phyloP scores from a whole-genome alignment of 2,888 invertebrate species.

The Cerastis leucographa region DNA sequence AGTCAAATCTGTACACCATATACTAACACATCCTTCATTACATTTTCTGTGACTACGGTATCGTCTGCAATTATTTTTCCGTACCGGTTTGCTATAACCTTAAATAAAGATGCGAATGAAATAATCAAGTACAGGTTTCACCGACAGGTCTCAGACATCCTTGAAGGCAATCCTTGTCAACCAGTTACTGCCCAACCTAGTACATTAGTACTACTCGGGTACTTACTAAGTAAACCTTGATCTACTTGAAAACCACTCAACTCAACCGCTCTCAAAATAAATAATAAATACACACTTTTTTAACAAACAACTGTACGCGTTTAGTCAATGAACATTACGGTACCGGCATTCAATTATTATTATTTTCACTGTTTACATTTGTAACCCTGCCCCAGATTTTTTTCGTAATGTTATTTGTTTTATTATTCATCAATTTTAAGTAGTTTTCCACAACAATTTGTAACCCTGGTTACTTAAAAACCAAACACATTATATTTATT shows the following conservation, averaged over 20 bases:
- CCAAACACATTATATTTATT: neutral
- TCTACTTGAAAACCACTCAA: slow-evolving; percentile 49
- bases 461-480: neutral
- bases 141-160: slow-evolving; percentile 24
- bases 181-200: slow-evolving; percentile 30
- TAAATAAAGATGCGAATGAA: neutral
- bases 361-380: slow-evolving; percentile 1
- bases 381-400: slow-evolving; percentile 34
- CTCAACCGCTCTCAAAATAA: slow-evolving; percentile 35
- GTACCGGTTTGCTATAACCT: neutral
- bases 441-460: neutral
- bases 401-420: neutral
- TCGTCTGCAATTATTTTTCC: neutral
- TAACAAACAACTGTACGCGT: neutral
- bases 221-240: slow-evolving; percentile 49
- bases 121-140: slow-evolving; percentile 6
- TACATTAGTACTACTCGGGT: slow-evolving; percentile 8
- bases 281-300: slow-evolving; percentile 14
- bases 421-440: neutral
- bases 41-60: neutral
- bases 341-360: neutral
- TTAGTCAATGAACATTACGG: neutral
- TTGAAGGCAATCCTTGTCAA: slow-evolving; percentile 46
- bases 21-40: neutral
- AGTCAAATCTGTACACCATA: neutral